Evolutionary conservation across 2,888 invertebrate species (phyloP).

Genomic region (Unio pictorum): DNA sequence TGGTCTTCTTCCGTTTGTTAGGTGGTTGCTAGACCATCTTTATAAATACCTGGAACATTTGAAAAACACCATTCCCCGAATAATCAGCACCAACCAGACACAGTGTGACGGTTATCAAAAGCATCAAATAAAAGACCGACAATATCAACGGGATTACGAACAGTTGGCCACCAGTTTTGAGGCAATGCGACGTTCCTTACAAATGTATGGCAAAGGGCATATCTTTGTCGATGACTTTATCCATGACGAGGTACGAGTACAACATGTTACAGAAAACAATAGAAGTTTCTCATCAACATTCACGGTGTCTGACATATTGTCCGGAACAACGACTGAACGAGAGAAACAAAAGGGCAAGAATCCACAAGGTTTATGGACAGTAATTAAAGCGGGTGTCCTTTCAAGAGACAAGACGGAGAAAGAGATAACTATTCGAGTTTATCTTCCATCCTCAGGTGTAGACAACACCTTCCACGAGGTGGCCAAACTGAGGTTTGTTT

Average conservation of each 20-base stretch:
- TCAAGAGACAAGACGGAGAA: conserved; percentile 16
- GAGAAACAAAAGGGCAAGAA: not conserved
- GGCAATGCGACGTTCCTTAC: conserved; percentile 34
- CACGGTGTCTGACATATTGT: conserved; percentile 9
- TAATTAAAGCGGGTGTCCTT: conserved; percentile 30
- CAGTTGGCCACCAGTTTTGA: conserved; percentile 43
- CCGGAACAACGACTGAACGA: conserved; percentile 1
- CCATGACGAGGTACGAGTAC: conserved; percentile 29
- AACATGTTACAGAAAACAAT: conserved; percentile 14
- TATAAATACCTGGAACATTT: conserved; percentile 23
- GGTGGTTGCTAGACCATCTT: conserved; percentile 30
- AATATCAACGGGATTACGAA: conserved; percentile 31
- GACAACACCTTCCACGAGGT: conserved; percentile 48
- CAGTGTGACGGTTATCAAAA: conserved; percentile 41
- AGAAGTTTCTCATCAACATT: conserved; percentile 19
- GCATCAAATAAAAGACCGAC: conserved; percentile 24
- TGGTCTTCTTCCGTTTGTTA: conserved; percentile 23
- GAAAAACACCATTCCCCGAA: conserved; percentile 34
- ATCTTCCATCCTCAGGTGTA: conserved; percentile 39
- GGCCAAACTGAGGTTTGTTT: conserved; percentile 48
- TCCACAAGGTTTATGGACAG: conserved; percentile 40
- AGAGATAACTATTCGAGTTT: conserved; percentile 42
- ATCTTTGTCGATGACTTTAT: conserved; percentile 47
- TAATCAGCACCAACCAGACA: conserved; percentile 45
- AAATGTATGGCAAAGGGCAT: conserved; percentile 41